Percentiles rank a stretch among this genome's conserved stretches.
phyloP scores from a whole-genome alignment of 2,888 invertebrate genomes.

The Cyrtodaria siliqua region DNA sequence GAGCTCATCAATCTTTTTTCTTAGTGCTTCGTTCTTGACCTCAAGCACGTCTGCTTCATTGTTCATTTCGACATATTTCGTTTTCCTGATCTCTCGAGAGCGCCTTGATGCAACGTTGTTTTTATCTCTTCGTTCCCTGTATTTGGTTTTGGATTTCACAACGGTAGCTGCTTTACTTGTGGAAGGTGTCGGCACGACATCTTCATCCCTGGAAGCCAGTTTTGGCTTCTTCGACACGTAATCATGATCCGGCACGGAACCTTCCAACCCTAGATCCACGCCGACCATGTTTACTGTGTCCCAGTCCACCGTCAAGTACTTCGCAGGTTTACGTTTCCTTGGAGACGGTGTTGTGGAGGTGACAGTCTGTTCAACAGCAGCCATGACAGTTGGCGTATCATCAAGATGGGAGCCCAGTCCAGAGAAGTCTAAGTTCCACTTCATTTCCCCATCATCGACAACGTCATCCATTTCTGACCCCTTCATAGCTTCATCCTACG shows the following conservation, averaged over 20 bases:
- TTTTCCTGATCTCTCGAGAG: constrained; percentile 80
- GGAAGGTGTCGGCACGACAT: constrained; percentile 19
- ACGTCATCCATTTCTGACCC: constrained; percentile 13
- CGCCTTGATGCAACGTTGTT: constrained; percentile 83
- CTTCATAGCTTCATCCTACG: constrained; percentile 11
- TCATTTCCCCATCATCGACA: constrained; percentile 32
- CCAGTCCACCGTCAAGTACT: constrained; percentile 29
- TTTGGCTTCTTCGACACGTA: constrained; percentile 65
- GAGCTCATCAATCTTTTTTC: constrained; percentile 75
- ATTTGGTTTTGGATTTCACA: constrained; percentile 59
- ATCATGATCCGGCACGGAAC: constrained; percentile 68
- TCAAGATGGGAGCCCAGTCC: constrained; percentile 49
- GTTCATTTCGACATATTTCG: constrained; percentile 80
- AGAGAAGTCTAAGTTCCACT: constrained; percentile 49
- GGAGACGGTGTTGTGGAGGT: background rate
- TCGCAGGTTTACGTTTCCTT: constrained; percentile 48
- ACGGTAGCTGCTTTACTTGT: constrained; percentile 5
- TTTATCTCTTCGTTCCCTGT: constrained; percentile 76
- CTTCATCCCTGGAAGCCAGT: background rate
- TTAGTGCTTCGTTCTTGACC: constrained; percentile 73
- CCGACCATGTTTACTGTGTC: constrained; percentile 31
- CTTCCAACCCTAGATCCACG: constrained; percentile 2
- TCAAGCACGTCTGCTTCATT: constrained; percentile 75
- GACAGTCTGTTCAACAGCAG: constrained; percentile 1
- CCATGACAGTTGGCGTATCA: background rate